Base-by-base conservation (phyloP, 2,113 vertebrate species). In the Spermophilus dauricus region DNA sequence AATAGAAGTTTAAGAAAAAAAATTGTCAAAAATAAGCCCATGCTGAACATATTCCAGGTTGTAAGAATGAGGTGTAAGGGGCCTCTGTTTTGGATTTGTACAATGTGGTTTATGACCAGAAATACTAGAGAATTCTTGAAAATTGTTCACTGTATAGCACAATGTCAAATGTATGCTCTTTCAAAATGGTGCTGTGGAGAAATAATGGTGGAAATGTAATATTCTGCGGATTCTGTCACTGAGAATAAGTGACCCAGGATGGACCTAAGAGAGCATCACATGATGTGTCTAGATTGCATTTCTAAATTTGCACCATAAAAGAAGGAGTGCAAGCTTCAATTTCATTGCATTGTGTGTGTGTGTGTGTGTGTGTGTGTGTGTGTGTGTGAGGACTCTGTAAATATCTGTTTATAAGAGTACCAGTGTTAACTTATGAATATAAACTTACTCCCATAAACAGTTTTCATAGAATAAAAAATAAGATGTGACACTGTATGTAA, bases 341-440 rank as follows among this genome's bases (percentile, higher is more conserved):
- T 56, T 48, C 77, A 20, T 9, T 69, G n/a, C 28, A 83, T 89
- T 77, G 12, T 51, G 48, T 83, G 58, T 83, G 17, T 42, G 7
- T 77, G 58, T 63, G 48, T 83, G 65, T 83, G 18, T 83, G 65
- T 83, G 14, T 39, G 7, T 77, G 48, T 48, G 48, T 83, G 65
- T 83, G 8, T 42, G 7, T 77, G 65, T 63, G 48, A 97, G 26
- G 17, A 45, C 2, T 70, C 20, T 90, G 24, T 30, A 82, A 45
- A 39, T 24, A 56, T 73, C 53, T 78, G 34, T 93, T 91, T 78
- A 63, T 39, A 89, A 95, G 91, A n/a, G 83, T 39, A 87, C 63
- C 37, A 45, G 32, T 65, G 72, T 56, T 28, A 56, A 69, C n/a
- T 78, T 32, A 34, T 65, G 39, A 53, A 58, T 86, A 83, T 67